phyloP scores from a whole-genome alignment of 2,888 invertebrate species.

The Frankliniella fusca region DNA sequence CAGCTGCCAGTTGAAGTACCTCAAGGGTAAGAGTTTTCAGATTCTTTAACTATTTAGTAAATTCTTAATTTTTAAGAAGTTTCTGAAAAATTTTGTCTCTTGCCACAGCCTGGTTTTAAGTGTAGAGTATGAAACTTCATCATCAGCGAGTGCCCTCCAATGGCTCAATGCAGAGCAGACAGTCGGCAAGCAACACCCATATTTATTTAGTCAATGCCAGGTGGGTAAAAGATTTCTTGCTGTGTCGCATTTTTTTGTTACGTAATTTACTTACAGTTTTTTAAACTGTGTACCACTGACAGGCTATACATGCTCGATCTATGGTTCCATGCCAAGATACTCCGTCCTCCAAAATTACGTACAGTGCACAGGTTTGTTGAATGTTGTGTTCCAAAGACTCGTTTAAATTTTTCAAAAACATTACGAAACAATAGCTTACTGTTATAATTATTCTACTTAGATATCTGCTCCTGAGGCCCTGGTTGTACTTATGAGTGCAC shows the following conservation, averaged over 20 bases:
- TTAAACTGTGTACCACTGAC: constrained; percentile 30
- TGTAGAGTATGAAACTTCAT: constrained; percentile 72
- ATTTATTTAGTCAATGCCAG: constrained; percentile 79
- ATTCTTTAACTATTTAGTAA: too few species aligned
- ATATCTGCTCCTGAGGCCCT: constrained; percentile 69
- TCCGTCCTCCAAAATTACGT: constrained; percentile 82
- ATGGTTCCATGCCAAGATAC: constrained; percentile 91
- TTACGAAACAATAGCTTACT: constrained; percentile 45
- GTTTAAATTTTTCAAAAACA: constrained; percentile 9
- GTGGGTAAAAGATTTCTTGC: constrained; percentile 46
- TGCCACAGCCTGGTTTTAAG: constrained; percentile 53
- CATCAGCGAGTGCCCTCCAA: constrained; percentile 78
- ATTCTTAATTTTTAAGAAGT: too few species aligned
- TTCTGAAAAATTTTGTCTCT: constrained; percentile 31
- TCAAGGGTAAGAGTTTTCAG: constrained; percentile 28
- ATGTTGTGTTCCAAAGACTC: constrained; percentile 1
- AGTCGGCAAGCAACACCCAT: constrained; percentile 78
- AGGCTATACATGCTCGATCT: constrained; percentile 86
- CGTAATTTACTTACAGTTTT: not conserved
- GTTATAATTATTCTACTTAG: constrained; percentile 53
- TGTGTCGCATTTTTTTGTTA: not conserved
- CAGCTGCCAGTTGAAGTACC: constrained; percentile 53
- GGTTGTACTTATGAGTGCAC: constrained; percentile 84
- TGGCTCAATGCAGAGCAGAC: constrained; percentile 87
- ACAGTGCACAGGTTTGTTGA: constrained; percentile 60